These are phyloP conservation scores for Escarpia spicata DNA, from an alignment of 2,888 invertebrate species.

Conservation along the genomic window DNA sequence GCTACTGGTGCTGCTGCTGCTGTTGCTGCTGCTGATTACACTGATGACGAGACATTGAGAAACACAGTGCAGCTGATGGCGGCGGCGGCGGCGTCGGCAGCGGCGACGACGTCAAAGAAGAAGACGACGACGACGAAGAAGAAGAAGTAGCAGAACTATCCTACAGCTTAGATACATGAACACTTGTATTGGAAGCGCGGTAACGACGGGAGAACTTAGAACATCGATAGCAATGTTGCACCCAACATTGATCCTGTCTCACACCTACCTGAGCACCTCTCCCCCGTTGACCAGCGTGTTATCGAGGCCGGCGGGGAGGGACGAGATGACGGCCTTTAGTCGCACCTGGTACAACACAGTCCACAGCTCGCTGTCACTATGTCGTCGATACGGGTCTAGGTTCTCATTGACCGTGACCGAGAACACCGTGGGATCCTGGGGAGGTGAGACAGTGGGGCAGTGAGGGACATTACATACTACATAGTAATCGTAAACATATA, in stretches of 20 bases:
- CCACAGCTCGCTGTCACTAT: conserved; percentile 81
- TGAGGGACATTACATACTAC: neutral
- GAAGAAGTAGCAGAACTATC: conserved; percentile 23
- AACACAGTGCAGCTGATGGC: neutral
- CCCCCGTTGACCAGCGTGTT: neutral
- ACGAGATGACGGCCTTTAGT: neutral
- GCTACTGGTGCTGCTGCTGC: too few relatives aligned
- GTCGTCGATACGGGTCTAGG: conserved; percentile 81
- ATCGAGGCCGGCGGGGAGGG: neutral
- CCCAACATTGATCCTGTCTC: neutral
- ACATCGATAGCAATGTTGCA: neutral
- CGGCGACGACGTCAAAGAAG: conserved; percentile 28
- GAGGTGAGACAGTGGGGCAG: neutral
- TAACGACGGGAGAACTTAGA: neutral
- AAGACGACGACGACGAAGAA: conserved; percentile 30
- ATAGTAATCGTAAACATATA: neutral
- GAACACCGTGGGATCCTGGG: conserved; percentile 90
- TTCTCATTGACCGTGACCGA: conserved; percentile 87
- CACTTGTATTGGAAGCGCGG: neutral
- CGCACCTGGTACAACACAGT: conserved; percentile 72
- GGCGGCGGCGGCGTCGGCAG: neutral
- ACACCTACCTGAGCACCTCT: neutral
- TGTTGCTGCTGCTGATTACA: conserved; percentile 37
- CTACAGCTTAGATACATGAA: too few relatives aligned
- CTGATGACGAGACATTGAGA: conserved; percentile 33